phyloP scores from a whole-genome alignment of 2,888 invertebrate species.

The Watsonalla binaria region DNA sequence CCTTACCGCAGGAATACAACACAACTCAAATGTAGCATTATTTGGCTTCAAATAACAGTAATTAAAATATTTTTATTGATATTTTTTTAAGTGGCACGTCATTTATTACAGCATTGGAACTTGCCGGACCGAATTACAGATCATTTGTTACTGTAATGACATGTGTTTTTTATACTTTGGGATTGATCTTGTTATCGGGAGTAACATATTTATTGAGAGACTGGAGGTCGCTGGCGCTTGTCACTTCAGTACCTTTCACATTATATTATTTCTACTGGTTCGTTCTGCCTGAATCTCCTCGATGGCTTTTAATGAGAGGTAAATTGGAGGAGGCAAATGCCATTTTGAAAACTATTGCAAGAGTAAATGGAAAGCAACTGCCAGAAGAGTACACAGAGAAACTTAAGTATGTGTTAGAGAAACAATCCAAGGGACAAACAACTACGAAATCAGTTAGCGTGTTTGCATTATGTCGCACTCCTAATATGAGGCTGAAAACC shows the following conservation, averaged over 20 bases:
- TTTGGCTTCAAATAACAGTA: not conserved
- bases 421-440: slow-evolving; percentile 75
- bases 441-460: slow-evolving; percentile 70
- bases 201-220: slow-evolving; percentile 91
- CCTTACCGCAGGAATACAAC: too few species aligned
- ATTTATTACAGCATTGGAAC: slow-evolving; percentile 85
- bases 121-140: slow-evolving; percentile 94
- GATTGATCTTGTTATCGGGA: slow-evolving; percentile 88
- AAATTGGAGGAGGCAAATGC: slow-evolving; percentile 88
- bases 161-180: slow-evolving; percentile 93
- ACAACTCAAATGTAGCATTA: too few species aligned
- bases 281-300: slow-evolving; percentile 92
- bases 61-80: too few species aligned
- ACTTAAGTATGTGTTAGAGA: slow-evolving; percentile 83
- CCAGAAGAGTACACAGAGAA: slow-evolving; percentile 85
- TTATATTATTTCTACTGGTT: slow-evolving; percentile 91
- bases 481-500: slow-evolving; percentile 93
- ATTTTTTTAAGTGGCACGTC: not conserved
- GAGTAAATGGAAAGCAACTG: slow-evolving; percentile 86
- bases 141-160: slow-evolving; percentile 96
- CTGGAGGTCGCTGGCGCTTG: slow-evolving; percentile 89
- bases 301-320: slow-evolving; percentile 93
- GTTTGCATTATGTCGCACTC: slow-evolving; percentile 85
- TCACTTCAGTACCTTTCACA: slow-evolving; percentile 91
- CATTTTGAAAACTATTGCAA: slow-evolving; percentile 87